Percentiles rank a stretch among this genome's conserved stretches.
phyloP scores from a whole-genome alignment of 2,797 vertebrate species.

The Sphenodon punctatus region DNA sequence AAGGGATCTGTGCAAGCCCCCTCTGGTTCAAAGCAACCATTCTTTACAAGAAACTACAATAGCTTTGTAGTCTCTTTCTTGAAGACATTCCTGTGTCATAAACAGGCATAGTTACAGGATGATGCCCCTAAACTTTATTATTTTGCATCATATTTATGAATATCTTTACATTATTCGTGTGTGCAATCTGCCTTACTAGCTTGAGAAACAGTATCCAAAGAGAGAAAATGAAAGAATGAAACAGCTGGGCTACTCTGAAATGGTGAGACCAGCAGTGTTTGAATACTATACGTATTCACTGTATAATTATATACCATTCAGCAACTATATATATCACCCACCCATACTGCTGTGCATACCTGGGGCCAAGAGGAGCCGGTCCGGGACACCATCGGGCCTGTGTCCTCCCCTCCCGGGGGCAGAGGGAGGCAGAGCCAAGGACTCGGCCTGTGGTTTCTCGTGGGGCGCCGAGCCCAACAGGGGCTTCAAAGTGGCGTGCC shows the following conservation, averaged over 20 bases:
- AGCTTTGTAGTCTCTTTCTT: background rate
- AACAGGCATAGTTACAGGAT: background rate
- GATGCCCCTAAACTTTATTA: background rate
- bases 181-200: background rate
- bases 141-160: background rate
- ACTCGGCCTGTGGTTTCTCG: too few relatives aligned
- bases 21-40: background rate
- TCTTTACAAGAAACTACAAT: background rate
- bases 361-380: too few relatives aligned
- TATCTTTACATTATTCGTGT: background rate
- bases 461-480: too few relatives aligned
- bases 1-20: background rate
- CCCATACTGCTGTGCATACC: too few relatives aligned
- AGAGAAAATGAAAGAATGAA: background rate
- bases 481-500: too few relatives aligned
- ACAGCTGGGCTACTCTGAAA: background rate
- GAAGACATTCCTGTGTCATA: background rate
- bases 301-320: background rate
- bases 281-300: background rate
- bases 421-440: too few relatives aligned
- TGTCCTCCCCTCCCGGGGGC: too few relatives aligned
- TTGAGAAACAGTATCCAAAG: background rate
- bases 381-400: too few relatives aligned
- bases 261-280: background rate
- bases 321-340: too few relatives aligned